These are phyloP conservation scores for Poeciliopsis retropinna DNA, from an alignment of 2,113 vertebrate species.

Conservation along the genomic window DNA sequence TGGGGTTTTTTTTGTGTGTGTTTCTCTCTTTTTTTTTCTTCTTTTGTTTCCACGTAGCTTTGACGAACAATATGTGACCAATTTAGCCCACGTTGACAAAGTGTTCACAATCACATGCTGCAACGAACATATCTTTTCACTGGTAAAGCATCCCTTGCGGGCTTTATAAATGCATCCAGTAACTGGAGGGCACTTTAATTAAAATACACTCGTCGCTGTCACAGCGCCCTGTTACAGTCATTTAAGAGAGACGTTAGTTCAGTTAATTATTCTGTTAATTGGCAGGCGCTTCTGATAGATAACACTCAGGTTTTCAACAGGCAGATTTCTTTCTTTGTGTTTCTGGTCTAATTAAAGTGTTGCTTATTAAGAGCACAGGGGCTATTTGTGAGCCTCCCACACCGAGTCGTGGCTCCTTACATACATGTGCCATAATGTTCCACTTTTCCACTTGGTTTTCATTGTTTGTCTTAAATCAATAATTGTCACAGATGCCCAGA, in stretches of 20 bases:
- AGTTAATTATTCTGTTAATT: slow-evolving; percentile 79
- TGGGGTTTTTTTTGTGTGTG: slow-evolving; percentile 19
- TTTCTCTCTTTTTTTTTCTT: too few relatives aligned
- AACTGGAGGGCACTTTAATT: slow-evolving; percentile 77
- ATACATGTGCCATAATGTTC: not conserved
- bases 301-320: slow-evolving; percentile 27
- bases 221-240: slow-evolving; percentile 60
- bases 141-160: slow-evolving; percentile 49
- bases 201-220: slow-evolving; percentile 69
- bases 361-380: not conserved
- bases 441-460: not conserved
- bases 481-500: not conserved
- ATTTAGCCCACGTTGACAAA: slow-evolving; percentile 57
- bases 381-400: slow-evolving; percentile 9
- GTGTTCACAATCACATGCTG: slow-evolving; percentile 27
- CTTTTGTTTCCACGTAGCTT: not conserved
- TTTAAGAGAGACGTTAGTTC: slow-evolving; percentile 73
- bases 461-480: not conserved
- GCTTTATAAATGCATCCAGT: slow-evolving; percentile 63
- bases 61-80: slow-evolving; percentile 55
- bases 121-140: slow-evolving; percentile 61
- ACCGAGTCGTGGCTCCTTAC: not conserved
- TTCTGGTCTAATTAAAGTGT: slow-evolving; percentile 25
- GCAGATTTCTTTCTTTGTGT: slow-evolving; percentile 28
- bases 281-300: slow-evolving; percentile 47